These are phyloP conservation scores for Caloenas nicobarica DNA, from an alignment of 2,113 vertebrate genomes.

Conservation along the genomic window DNA sequence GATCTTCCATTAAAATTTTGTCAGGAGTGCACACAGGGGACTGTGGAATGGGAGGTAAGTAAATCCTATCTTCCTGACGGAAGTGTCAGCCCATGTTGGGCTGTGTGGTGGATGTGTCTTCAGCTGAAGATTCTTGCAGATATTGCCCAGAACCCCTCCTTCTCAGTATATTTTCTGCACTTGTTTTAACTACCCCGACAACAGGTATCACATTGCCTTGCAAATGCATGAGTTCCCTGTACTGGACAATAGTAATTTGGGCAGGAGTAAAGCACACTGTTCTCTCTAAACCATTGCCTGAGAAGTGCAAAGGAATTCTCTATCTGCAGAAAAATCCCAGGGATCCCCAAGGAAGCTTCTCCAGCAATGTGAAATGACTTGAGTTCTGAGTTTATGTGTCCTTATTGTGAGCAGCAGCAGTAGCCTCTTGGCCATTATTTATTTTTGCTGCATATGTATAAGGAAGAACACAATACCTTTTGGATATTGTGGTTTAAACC, in stretches of 20 bases:
- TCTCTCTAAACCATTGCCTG: background rate
- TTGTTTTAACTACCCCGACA: background rate
- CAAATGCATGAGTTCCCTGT: background rate
- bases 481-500: slow-evolving; percentile 35
- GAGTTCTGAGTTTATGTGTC: background rate
- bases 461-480: slow-evolving; percentile 23
- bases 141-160: background rate
- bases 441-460: background rate
- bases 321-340: background rate
- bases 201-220: background rate
- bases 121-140: background rate
- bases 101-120: background rate
- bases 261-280: background rate
- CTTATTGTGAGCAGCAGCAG: background rate
- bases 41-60: background rate
- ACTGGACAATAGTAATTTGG: background rate
- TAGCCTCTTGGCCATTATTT: background rate
- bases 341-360: background rate
- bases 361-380: background rate
- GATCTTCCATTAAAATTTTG: background rate
- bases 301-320: background rate
- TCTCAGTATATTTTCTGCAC: background rate
- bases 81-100: background rate
- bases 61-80: background rate
- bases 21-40: background rate